Conservation (phyloP, 2,797 vertebrate genomes). For the Diglossa cyanea region DNA sequence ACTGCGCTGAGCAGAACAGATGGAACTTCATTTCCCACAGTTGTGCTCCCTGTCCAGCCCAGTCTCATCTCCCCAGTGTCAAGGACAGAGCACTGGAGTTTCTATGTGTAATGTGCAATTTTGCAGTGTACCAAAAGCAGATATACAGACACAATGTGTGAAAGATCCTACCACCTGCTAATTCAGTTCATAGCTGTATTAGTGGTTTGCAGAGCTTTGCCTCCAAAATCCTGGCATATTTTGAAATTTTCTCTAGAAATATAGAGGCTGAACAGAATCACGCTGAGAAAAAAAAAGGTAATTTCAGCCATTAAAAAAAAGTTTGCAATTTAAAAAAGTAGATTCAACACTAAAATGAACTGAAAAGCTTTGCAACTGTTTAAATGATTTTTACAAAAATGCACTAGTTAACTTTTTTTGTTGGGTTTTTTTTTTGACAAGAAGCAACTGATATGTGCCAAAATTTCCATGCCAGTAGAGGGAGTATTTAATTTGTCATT, state of each 20-base stretch:
- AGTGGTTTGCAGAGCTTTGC: not conserved
- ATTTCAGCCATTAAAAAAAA: not conserved
- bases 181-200: not conserved
- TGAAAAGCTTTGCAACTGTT: not conserved
- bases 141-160: rapidly evolving
- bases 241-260: not conserved
- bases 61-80: constrained; percentile 9
- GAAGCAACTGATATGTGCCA: not conserved
- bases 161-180: not conserved
- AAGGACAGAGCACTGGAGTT: constrained; percentile 51
- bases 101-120: not conserved
- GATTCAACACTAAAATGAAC: not conserved
- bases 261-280: not conserved
- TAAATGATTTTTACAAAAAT: not conserved
- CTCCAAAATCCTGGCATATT: not conserved
- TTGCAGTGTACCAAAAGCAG: not conserved
- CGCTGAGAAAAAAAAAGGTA: not conserved
- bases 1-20: not conserved
- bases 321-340: not conserved
- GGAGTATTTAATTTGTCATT: not conserved
- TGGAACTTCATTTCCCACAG: not conserved
- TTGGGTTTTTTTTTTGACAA: not conserved
- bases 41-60: constrained; percentile 9
- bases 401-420: not conserved
- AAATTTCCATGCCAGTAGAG: not conserved